phyloP scores from a whole-genome alignment of 2,113 vertebrate genomes.

The Epinephelus cyanopodus region DNA sequence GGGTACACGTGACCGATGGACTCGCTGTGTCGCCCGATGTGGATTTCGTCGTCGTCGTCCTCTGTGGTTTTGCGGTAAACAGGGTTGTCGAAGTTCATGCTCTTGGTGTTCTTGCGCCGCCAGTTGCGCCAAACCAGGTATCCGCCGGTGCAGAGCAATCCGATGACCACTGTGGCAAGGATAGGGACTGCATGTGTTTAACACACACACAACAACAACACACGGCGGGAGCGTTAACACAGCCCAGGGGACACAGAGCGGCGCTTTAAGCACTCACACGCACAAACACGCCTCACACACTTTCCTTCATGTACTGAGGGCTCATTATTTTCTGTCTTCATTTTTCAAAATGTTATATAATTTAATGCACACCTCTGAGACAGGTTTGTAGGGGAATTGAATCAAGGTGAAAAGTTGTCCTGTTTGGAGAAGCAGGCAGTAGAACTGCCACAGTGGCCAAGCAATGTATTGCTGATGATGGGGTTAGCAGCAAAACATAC shows the following conservation, averaged over 20 bases:
- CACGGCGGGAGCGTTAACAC: conserved; percentile 86
- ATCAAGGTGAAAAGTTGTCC: not conserved
- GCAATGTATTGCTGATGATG: too few species aligned
- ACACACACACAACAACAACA: conserved; percentile 87
- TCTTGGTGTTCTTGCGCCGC: conserved; percentile 98
- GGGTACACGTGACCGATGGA: conserved; percentile 96
- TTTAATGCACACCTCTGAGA: not conserved
- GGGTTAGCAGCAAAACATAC: too few species aligned
- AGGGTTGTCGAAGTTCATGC: conserved; percentile 99
- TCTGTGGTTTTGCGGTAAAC: conserved; percentile 98
- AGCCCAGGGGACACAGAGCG: conserved; percentile 84
- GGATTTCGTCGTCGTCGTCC: conserved; percentile 96
- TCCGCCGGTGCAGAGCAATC: conserved; percentile 92
- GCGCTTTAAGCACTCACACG: conserved; percentile 74
- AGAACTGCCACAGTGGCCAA: too few species aligned
- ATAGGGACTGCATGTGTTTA: conserved; percentile 89
- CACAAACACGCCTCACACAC: conserved; percentile 34
- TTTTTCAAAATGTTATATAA: not conserved
- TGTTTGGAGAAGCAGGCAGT: too few species aligned
- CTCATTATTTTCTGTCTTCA: conserved; percentile 56
- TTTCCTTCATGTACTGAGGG: conserved; percentile 33
- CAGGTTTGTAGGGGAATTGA: not conserved
- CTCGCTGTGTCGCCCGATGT: conserved; percentile 94
- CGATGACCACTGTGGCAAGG: conserved; percentile 92
- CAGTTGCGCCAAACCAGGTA: conserved; percentile 99